Percentiles rank a stretch among this genome's conserved stretches.
Conservation (phyloP, 2,888 invertebrate genomes). For the Clivina fossor region DNA sequence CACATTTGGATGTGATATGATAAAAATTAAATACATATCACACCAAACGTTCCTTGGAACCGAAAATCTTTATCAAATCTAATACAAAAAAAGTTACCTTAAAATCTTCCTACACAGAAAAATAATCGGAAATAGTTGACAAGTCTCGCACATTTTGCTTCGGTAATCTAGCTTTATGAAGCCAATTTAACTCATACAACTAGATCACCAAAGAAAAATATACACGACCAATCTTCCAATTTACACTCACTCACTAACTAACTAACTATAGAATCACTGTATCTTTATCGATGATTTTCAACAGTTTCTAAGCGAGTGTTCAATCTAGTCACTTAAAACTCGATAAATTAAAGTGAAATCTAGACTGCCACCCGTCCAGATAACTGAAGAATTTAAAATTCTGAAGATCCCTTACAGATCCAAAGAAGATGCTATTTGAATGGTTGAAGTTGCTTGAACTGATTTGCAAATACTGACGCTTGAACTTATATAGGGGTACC, state of each 20-base stretch:
- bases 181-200: constrained; percentile 53
- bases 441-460: constrained; percentile 1
- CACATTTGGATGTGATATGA: constrained; percentile 20
- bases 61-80: no score
- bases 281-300: not conserved
- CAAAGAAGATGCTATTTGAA: not conserved
- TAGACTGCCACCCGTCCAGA: constrained; percentile 18
- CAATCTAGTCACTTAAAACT: constrained; percentile 54
- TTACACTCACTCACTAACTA: constrained; percentile 23
- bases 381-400: not conserved
- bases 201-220: constrained; percentile 57
- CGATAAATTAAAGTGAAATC: constrained; percentile 12
- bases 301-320: constrained; percentile 50
- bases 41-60: constrained; percentile 8
- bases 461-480: not conserved
- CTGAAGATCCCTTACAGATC: not conserved
- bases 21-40: constrained; percentile 1
- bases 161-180: constrained; percentile 56
- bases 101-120: not conserved
- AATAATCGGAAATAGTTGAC: constrained; percentile 40
- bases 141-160: constrained; percentile 54
- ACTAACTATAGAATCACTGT: not conserved
- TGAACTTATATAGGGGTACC: constrained; percentile 2
- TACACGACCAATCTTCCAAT: constrained; percentile 44
- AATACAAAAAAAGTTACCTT: not conserved